Evolutionary conservation across 2,888 invertebrate genomes (phyloP).

Genomic region (Eristalinus sepulchralis): DNA sequence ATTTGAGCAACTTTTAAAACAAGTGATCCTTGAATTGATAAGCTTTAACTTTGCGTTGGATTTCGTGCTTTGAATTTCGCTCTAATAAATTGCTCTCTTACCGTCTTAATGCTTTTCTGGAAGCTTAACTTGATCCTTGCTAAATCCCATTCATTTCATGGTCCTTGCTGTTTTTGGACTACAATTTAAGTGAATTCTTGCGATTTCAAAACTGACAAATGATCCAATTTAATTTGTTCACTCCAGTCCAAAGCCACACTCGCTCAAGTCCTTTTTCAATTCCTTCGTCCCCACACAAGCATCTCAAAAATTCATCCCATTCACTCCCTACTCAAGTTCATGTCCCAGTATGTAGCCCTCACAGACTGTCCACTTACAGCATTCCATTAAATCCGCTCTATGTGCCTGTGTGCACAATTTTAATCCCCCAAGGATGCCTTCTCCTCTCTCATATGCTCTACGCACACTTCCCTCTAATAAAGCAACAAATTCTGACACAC

Average conservation of each 20-base stretch:
- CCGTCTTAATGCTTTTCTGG: too few relatives aligned
- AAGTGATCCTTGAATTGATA: too few relatives aligned
- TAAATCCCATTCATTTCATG: too few relatives aligned
- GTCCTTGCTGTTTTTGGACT: too few relatives aligned
- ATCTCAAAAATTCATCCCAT: neutral
- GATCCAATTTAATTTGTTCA: too few relatives aligned
- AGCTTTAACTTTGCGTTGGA: too few relatives aligned
- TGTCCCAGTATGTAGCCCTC: slow-evolving; percentile 28
- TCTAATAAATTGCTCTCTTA: too few relatives aligned
- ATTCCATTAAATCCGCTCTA: neutral
- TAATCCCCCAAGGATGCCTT: neutral
- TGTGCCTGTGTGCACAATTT: neutral
- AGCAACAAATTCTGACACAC: neutral
- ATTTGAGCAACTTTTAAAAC: too few relatives aligned
- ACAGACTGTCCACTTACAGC: neutral
- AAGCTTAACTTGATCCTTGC: too few relatives aligned
- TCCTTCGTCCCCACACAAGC: neutral
- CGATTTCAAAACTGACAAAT: neutral
- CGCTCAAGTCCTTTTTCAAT: neutral
- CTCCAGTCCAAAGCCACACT: too few relatives aligned
- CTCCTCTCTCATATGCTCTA: neutral
- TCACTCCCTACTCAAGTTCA: neutral
- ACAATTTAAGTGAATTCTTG: neutral
- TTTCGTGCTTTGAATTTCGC: too few relatives aligned
- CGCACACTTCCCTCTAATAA: neutral